Conservation (phyloP, 2,797 vertebrate species). For the Alexandromys oeconomus region DNA sequence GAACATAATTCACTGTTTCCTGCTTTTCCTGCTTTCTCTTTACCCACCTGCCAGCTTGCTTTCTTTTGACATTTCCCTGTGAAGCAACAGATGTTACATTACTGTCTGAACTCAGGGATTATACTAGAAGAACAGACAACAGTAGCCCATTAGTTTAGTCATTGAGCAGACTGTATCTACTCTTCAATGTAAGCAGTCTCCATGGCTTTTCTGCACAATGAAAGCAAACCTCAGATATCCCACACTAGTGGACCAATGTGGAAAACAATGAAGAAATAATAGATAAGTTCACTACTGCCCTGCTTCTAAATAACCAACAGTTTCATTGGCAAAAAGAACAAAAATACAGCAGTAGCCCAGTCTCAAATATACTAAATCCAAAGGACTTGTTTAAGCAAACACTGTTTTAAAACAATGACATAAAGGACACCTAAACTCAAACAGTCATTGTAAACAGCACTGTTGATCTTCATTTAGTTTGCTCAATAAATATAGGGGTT, state of each 20-base stretch:
- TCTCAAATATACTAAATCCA: slow-evolving; percentile 87
- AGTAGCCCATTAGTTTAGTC: slow-evolving; percentile 97
- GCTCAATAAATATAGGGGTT: slow-evolving; percentile 86
- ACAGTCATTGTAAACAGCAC: slow-evolving; percentile 86
- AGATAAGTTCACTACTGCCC: slow-evolving; percentile 82
- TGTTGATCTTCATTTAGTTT: slow-evolving; percentile 83
- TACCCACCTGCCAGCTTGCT: slow-evolving; percentile 87
- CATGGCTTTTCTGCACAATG: slow-evolving; percentile 78
- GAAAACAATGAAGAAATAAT: slow-evolving; percentile 85
- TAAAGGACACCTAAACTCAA: slow-evolving; percentile 84
- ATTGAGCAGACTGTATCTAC: slow-evolving; percentile 87
- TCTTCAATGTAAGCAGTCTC: slow-evolving; percentile 85
- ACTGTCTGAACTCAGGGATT: slow-evolving; percentile 98
- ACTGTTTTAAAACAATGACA: slow-evolving; percentile 87
- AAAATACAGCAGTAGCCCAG: slow-evolving; percentile 84
- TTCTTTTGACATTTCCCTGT: slow-evolving; percentile 95
- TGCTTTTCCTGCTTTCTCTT: slow-evolving; percentile 74
- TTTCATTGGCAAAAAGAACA: slow-evolving; percentile 83
- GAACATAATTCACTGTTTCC: slow-evolving; percentile 66
- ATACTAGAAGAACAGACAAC: slow-evolving; percentile 98
- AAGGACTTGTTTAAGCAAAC: slow-evolving; percentile 88
- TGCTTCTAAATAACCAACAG: slow-evolving; percentile 82
- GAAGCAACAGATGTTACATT: slow-evolving; percentile 97
- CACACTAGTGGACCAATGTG: slow-evolving; percentile 79
- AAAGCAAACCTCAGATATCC: slow-evolving; percentile 85